Evolutionary conservation across 2,113 vertebrate genomes (phyloP).

Genomic region (Hypocryptadius cinnamomeus): DNA sequence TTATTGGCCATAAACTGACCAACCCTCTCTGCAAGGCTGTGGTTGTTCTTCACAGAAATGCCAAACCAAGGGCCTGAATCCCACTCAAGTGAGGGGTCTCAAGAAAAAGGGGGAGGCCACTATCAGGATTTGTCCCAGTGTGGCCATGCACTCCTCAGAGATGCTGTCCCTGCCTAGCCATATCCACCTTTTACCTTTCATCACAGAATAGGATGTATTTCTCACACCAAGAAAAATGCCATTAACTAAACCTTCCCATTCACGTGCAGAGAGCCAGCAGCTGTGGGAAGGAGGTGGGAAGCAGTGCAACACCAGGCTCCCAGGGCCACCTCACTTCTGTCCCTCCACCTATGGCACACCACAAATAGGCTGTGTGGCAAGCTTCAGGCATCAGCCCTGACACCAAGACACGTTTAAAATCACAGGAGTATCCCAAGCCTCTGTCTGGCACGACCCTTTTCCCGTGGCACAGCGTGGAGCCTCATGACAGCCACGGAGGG

Average conservation of each 20-base stretch:
- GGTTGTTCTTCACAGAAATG: neutral
- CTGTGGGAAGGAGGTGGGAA: neutral
- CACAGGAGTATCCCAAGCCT: neutral
- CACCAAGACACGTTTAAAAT: constrained; percentile 6
- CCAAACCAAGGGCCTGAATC: neutral
- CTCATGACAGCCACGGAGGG: neutral
- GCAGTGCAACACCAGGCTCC: neutral
- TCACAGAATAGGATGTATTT: neutral
- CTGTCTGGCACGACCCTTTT: neutral
- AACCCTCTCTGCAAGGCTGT: neutral
- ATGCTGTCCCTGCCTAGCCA: neutral
- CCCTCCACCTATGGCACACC: neutral
- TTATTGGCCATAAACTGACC: constrained; percentile 58
- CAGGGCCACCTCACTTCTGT: neutral
- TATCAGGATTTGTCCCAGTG: neutral
- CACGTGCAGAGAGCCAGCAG: fast-evolving
- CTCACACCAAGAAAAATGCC: neutral
- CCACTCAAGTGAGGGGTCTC: neutral
- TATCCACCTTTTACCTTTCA: neutral
- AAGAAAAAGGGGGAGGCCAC: neutral
- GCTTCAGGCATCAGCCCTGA: fast-evolving
- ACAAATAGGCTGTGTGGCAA: fast-evolving
- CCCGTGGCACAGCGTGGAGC: neutral
- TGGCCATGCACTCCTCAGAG: neutral
- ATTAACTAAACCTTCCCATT: neutral